Evolutionary conservation across 2,888 invertebrate species (phyloP).

Genomic region (Leptura quadrifasciata): DNA sequence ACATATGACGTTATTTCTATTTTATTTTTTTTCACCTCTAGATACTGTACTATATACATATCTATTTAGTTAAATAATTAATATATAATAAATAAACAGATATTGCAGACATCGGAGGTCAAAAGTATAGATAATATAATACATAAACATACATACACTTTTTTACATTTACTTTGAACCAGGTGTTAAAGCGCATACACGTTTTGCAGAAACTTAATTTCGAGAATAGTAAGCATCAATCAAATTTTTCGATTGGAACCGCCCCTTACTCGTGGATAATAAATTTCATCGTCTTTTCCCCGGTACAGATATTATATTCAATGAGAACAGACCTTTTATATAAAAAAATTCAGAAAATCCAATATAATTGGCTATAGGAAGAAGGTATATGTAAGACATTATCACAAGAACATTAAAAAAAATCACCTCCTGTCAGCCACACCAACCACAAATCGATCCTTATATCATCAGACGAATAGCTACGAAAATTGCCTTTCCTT

Average conservation of each 20-base stretch:
- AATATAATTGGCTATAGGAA: constrained; percentile 17
- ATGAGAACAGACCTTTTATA: background rate
- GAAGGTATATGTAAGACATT: constrained; percentile 18
- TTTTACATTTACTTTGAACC: too few species aligned
- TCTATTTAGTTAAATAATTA: too few species aligned
- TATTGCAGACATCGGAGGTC: too few species aligned
- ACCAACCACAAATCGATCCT: constrained; percentile 30
- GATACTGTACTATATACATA: too few species aligned
- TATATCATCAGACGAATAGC: constrained; percentile 35
- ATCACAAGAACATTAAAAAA: constrained; percentile 31
- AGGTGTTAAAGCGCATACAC: too few species aligned
- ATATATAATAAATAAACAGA: too few species aligned
- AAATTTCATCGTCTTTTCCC: background rate
- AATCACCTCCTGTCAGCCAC: constrained; percentile 28
- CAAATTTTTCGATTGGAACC: constrained; percentile 9
- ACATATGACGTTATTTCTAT: too few species aligned
- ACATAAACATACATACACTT: too few species aligned
- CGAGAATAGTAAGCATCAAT: background rate
- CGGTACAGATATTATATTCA: constrained; percentile 4
- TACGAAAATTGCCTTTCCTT: constrained; percentile 40
- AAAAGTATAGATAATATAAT: too few species aligned
- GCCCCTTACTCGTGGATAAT: background rate
- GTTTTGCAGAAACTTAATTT: too few species aligned
- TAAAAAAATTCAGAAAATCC: constrained; percentile 1
- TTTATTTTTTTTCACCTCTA: too few species aligned